Base-by-base conservation (phyloP, 2,888 invertebrate species). In the Tortrix viridana region DNA sequence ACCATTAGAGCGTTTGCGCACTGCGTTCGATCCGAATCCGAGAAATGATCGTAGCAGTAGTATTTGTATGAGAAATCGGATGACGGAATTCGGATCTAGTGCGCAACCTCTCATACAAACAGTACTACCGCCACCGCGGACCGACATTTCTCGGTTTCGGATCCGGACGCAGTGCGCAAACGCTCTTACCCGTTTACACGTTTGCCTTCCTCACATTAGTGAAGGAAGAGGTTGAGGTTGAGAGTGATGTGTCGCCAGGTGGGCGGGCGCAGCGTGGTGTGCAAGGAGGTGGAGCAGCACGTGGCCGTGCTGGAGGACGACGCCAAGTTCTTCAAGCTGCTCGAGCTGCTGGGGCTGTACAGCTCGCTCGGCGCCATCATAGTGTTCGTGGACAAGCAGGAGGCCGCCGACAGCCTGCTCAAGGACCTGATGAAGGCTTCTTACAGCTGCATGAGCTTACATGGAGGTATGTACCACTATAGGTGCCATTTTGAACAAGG, bases 311-410 rank as follows among this genome's bases (percentile, higher is more conserved):
- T 99, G 20, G 98, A 98, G 69, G 99, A 99, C 63, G 98, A 99
- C 55, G 97, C 98, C 44, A 99, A 99, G 84, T 98, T 99, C 91
- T 95, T 99, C 76, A 99, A 99, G 86, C 93, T 99, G 0, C 90
- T 99, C 9, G 99, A 99, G 84, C 92, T 99, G n/a, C 93, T 99
- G n/a, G 99, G 99, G 0, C 92, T 97, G 53, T 99, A 97, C 88
- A 97, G 97, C 38, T 96, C 98, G 79, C 93, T 96, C 76, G 99
- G 99, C 49, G 97, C 97, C 80, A 96, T 97, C 53, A 97, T 99
- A 71, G 97, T 99, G 32, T 99, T 99, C 85, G 99, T 99, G 9
- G 99, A 99, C 81, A 99, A 99, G 79, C 99, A 99, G 87, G 99
- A 99, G 84, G 97, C 98, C 79, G 99, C 99, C 0, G 99, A 99